Base-by-base conservation (phyloP, 1,140 invertebrate genomes). In the Dreissena rostriformis region DNA sequence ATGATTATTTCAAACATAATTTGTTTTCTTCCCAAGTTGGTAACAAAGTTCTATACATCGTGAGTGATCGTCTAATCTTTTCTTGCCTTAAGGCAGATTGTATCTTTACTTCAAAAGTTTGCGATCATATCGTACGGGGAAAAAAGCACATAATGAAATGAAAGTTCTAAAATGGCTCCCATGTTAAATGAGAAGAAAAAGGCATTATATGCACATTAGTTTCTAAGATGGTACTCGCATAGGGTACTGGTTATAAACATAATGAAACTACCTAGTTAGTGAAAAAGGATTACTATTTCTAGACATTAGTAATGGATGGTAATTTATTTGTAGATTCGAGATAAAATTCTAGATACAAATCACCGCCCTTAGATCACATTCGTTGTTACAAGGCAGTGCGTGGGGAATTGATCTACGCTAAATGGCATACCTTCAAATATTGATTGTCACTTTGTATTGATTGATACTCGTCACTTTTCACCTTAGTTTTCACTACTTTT, bases 241-340 rank as follows among this genome's bases (percentile, higher is more conserved):
- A 39, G 39, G 39, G 39, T 8, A 39, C 8, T 39, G 39, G 39
- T 39, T 39, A 39, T 39, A 8, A 39, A 39, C 39, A 79, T 68
- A 53, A 61, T 29, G 4, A 19, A 63, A 81, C 68, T 81, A n/a
- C 68, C 52, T 57, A 7, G 49, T 71, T 71, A 26, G 49, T 49
- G 55, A 57, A 71, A 81, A 81, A 71, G 68, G 78, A 81, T 81
- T 81, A 81, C 49, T 39, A 26, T 79, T 79, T 67, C 63, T 67
- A 79, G 76, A 79, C 52, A 67, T 61, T 53, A 77, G 39, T 39
- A 79, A 79, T 79, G 76, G 76, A 49, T 28, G 63, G 63, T 67
- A 79, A 79, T 79, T 78, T 67, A 78, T 51, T n/a, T 26, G 52
- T 79, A 79, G 63, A 79, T 79, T 79, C 24, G 17, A 19, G 76